Evolutionary conservation across 2,113 vertebrate species (phyloP).

Genomic region (Lagopus muta): DNA sequence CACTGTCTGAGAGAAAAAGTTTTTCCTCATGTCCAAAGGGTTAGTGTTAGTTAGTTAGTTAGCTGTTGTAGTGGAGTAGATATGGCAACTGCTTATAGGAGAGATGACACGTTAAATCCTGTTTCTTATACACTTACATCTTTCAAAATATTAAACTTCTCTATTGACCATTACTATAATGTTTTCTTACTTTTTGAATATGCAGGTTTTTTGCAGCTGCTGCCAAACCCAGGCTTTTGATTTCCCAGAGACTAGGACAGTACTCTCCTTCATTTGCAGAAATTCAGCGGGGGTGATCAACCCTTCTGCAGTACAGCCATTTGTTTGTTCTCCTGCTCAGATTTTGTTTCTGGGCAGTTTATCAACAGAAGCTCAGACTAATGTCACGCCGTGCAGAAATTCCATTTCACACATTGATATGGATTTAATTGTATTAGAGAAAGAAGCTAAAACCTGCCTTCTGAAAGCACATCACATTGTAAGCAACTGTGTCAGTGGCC

Average conservation of each 20-base stretch:
- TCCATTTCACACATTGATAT: background rate
- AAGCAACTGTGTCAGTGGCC: rapidly evolving
- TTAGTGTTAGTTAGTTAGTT: too few species aligned
- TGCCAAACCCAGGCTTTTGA: background rate
- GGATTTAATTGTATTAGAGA: background rate
- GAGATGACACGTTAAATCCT: background rate
- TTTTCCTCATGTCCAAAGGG: too few species aligned
- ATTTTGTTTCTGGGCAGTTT: background rate
- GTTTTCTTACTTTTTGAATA: background rate
- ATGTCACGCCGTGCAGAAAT: background rate
- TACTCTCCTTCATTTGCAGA: background rate
- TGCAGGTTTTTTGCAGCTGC: background rate
- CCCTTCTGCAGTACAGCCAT: background rate
- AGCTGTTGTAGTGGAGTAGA: background rate
- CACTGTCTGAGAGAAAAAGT: too few species aligned
- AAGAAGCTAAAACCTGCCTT: background rate
- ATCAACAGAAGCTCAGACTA: background rate
- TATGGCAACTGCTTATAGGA: background rate
- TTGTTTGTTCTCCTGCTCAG: background rate
- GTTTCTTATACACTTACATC: background rate
- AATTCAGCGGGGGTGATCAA: background rate
- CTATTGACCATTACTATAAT: background rate
- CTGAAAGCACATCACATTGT: background rate
- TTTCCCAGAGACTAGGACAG: background rate
- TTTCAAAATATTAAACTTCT: background rate